Conservation (phyloP, 2,113 vertebrate genomes). For the Brachyistius frenatus region DNA sequence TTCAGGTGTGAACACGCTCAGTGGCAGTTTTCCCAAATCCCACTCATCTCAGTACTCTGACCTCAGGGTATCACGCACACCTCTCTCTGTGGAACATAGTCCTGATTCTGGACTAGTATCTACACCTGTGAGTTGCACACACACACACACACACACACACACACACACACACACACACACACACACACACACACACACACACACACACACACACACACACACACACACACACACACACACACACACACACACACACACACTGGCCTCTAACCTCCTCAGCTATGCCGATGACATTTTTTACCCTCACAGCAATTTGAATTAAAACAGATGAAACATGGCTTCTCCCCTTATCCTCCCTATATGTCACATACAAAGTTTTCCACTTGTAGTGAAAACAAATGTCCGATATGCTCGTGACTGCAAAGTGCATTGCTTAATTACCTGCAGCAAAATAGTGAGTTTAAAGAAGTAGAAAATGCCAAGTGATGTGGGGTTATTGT, state of each 20-base stretch:
- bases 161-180: too few relatives aligned
- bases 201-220: too few relatives aligned
- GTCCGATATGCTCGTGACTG: neutral
- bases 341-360: conserved; percentile 16
- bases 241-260: neutral
- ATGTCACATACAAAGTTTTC: neutral
- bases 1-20: conserved; percentile 88
- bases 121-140: conserved; percentile 85
- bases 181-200: too few relatives aligned
- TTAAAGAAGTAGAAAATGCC: neutral
- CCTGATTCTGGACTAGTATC: conserved; percentile 85
- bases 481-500: neutral
- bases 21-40: conserved; percentile 80
- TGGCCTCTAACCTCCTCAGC: conserved; percentile 16
- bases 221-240: neutral
- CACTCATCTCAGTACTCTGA: conserved; percentile 82
- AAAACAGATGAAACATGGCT: conserved; percentile 33
- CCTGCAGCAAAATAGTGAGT: conserved; percentile 4
- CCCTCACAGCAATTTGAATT: conserved; percentile 29
- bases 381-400: neutral
- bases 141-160: neutral
- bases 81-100: conserved; percentile 79
- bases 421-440: neutral
- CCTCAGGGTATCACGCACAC: conserved; percentile 62
- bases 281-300: conserved; percentile 16